Evolutionary conservation across 1,140 invertebrate species (phyloP).

Genomic region (Tetranychus cinnabarinus): DNA sequence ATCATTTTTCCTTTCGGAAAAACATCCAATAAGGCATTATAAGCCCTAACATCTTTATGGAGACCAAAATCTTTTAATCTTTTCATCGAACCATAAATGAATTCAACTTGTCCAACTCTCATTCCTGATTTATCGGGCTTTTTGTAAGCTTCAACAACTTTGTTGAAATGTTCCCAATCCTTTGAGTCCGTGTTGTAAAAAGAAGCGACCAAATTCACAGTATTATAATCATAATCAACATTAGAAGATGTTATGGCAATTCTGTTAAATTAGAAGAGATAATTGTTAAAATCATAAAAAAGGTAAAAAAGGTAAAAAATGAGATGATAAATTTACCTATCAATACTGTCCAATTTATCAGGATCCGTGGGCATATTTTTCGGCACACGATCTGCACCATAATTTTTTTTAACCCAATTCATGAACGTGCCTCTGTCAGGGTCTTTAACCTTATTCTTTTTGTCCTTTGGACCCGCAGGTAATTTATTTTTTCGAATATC

Average conservation of each 20-base stretch:
- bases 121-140: background rate
- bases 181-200: background rate
- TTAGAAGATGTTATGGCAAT: background rate
- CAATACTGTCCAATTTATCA: background rate
- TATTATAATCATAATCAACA: background rate
- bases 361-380: too few species aligned
- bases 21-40: slow-evolving; percentile 68
- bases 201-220: background rate
- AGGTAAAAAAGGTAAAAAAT: background rate
- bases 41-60: slow-evolving; percentile 65
- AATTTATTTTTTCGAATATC: too few species aligned
- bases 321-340: background rate
- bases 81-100: slow-evolving; percentile 65
- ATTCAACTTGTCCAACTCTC: slow-evolving; percentile 56
- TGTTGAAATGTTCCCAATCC: background rate
- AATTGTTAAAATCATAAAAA: background rate
- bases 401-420: too few species aligned
- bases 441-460: too few species aligned
- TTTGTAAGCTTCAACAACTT: background rate
- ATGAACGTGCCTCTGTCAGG: too few species aligned
- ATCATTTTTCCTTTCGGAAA: slow-evolving; percentile 78
- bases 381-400: too few species aligned
- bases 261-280: background rate
- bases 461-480: too few species aligned
- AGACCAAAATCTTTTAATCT: slow-evolving; percentile 75